Evolutionary conservation across 2,888 invertebrate genomes (phyloP), one percentile per base, ranked within the genome.

Genomic region (Cerastoderma edule): DNA sequence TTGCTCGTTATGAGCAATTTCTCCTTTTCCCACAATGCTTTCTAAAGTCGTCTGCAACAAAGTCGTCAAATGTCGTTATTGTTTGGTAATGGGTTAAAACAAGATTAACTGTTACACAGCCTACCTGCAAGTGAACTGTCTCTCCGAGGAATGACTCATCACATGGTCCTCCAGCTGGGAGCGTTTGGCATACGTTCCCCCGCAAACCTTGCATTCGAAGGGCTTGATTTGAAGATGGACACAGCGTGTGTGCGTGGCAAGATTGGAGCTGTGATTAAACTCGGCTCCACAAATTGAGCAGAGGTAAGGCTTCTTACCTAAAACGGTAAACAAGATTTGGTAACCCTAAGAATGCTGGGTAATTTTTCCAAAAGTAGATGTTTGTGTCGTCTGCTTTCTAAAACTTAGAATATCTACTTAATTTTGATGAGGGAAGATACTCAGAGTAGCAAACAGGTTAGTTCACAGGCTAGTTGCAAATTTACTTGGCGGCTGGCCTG

Each of bases 281-380:
- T 73, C 79, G 6, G 79, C 79, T 53, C 79, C 79, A 72, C 79
- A 79, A 10, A 79, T 75, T 35, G 79, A 75, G 63, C 79, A 79
- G 8, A 79, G 67, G 48, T 79, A 75, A 16, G 79, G 79, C 57
- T 75, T 75, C 39, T 72, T 73, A 22, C 75, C 79, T 75, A 28
- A 27, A 72, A 70, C 24, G 24, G 24, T 48, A 66, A 8, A 28
- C 24, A 24, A 56, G 19, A 16, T 53, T 53, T 53, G 16, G 16
- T 8, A 39, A 39, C 39, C 39, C 39, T 16, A 39, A 39, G 39
- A 39, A 10, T 39, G 8, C n/a, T n/a, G n/a, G n/a, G n/a, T n/a
- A n/a, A n/a, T n/a, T n/a, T n/a, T n/a, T n/a, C n/a, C n/a, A n/a
- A n/a, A n/a, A n/a, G n/a, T n/a, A n/a, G n/a, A n/a, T n/a, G n/a